These are phyloP conservation scores for Helogale parvula DNA, from an alignment of 2,113 vertebrate genomes.

Conservation along the genomic window DNA sequence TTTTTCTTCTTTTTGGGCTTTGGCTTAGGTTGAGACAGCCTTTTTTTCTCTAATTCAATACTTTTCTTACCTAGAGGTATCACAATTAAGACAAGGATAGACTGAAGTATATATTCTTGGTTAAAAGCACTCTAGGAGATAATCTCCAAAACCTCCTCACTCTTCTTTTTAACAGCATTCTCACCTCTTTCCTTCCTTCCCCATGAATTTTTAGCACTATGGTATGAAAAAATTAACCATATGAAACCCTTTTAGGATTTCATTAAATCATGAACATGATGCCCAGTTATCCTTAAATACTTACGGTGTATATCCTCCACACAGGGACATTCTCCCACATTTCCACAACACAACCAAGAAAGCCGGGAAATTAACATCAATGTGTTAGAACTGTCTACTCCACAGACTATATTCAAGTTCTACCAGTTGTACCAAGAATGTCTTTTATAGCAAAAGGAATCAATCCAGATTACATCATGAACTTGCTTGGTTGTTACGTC, in stretches of 20 bases:
- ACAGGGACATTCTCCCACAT: not conserved
- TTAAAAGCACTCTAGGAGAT: not conserved
- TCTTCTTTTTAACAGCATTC: not conserved
- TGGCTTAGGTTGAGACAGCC: constrained; percentile 83
- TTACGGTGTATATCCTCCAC: not conserved
- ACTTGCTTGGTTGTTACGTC: no score
- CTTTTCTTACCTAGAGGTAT: constrained; percentile 91
- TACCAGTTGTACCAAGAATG: not conserved
- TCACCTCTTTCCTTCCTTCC: not conserved
- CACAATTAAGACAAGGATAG: not conserved
- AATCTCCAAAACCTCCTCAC: not conserved
- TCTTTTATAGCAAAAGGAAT: not conserved
- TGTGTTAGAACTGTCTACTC: fast-evolving
- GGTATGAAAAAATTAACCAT: not conserved
- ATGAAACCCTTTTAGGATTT: not conserved
- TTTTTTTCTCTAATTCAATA: constrained; percentile 91
- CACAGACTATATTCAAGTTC: not conserved
- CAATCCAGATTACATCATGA: not conserved
- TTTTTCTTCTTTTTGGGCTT: constrained; percentile 94
- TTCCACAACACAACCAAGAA: not conserved
- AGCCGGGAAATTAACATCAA: not conserved
- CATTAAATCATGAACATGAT: not conserved
- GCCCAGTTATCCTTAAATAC: not conserved
- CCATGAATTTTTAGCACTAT: not conserved
- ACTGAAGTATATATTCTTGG: not conserved